Conservation (phyloP, 2,797 vertebrate genomes). For the Silurus aristotelis region DNA sequence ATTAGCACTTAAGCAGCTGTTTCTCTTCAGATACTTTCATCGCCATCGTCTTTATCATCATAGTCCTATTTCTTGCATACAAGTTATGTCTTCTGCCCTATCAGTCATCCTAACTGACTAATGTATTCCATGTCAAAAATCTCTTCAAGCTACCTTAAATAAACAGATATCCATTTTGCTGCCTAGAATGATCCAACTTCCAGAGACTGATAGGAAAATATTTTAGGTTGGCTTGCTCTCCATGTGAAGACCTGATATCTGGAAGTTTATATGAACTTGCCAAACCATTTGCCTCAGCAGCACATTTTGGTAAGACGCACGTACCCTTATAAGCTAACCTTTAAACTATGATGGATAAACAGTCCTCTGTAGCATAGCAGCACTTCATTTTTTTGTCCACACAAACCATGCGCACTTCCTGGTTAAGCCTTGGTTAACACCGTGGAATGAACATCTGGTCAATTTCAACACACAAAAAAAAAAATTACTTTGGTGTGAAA, state of each 20-base stretch:
- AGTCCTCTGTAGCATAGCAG: slow-evolving; percentile 16
- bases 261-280: slow-evolving; percentile 13
- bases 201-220: slow-evolving; percentile 3
- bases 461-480: slow-evolving; percentile 3
- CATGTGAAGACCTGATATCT: not conserved
- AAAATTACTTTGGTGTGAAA: slow-evolving; percentile 18
- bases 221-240: not conserved
- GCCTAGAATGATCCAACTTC: not conserved
- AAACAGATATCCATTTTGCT: not conserved
- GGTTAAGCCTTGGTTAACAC: slow-evolving; percentile 31
- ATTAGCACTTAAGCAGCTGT: not conserved
- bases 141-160: not conserved
- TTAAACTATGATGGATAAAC: slow-evolving; percentile 39
- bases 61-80: not conserved
- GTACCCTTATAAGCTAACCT: slow-evolving; percentile 2
- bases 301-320: slow-evolving; percentile 40
- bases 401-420: slow-evolving; percentile 18
- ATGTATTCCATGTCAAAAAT: not conserved
- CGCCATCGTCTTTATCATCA: not conserved
- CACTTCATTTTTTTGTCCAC: slow-evolving; percentile 4
- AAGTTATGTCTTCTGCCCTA: not conserved
- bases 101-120: not conserved
- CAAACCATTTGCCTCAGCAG: slow-evolving; percentile 35
- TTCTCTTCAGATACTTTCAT: not conserved
- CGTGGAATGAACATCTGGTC: slow-evolving; percentile 33